Conservation (phyloP, 2,113 vertebrate species). For the Thalassoma bifasciatum region DNA sequence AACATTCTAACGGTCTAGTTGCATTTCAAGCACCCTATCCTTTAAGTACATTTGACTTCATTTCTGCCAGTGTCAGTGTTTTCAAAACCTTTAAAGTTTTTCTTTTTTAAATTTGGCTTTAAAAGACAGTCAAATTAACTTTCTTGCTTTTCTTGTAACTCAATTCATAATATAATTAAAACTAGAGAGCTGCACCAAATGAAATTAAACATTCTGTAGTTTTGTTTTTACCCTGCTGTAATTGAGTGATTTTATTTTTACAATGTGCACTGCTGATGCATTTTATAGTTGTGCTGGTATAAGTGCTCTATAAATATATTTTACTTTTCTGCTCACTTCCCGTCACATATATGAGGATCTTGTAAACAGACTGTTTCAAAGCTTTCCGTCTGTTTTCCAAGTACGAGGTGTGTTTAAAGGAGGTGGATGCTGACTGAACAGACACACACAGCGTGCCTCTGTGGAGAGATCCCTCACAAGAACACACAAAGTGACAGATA, state of each 20-base stretch:
- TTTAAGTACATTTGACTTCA: no score
- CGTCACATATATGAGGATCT: slow-evolving; percentile 2
- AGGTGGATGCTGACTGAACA: slow-evolving; percentile 47
- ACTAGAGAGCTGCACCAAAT: not conserved
- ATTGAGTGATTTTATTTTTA: slow-evolving; percentile 26
- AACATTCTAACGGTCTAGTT: no score
- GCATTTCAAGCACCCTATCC: no score
- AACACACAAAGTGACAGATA: slow-evolving; percentile 47
- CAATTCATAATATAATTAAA: not conserved
- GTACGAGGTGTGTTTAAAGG: slow-evolving; percentile 15
- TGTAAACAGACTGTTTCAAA: not conserved
- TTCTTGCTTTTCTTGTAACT: not conserved
- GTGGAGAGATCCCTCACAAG: slow-evolving; percentile 44
- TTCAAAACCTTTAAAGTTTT: slow-evolving; percentile 4
- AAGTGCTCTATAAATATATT: slow-evolving; percentile 28
- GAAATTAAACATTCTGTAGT: slow-evolving; percentile 8
- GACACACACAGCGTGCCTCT: slow-evolving; percentile 36
- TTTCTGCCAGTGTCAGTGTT: not conserved
- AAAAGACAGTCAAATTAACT: not conserved
- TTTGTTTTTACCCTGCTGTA: slow-evolving; percentile 29
- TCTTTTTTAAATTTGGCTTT: not conserved
- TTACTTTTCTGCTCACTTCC: not conserved
- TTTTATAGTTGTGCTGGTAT: slow-evolving; percentile 13
- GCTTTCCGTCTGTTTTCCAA: slow-evolving; percentile 16
- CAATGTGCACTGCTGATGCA: slow-evolving; percentile 21